Evolutionary conservation across 2,113 vertebrate genomes (phyloP), one percentile per base, ranked within the genome.

Genomic region (Perognathus longimembris): DNA sequence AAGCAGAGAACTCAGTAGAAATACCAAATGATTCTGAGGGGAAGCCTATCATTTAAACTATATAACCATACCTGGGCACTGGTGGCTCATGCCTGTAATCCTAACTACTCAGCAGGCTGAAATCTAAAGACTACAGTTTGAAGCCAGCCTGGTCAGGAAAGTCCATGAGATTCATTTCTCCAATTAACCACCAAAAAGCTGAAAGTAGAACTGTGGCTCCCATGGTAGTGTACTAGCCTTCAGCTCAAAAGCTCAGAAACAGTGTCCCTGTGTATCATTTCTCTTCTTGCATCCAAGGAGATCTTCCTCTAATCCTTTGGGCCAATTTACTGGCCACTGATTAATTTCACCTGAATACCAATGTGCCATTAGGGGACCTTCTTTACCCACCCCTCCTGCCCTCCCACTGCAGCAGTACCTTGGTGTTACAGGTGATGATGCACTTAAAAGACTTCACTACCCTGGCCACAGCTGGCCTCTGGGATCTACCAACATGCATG

Each of bases 311-410:
- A 75, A 92, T 57, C 36, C 66, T 93, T 92, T 94, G 88, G 94
- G 97, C 92, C 93, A 78, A 85, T 96, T 96, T 94, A 96, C 91
- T 96, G 95, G 97, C 93, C 94, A 67, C 69, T 85, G 80, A 91
- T 76, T 88, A n/a, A 87, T 78, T 81, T 84, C 80, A 76, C 89
- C 91, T 45, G 70, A 89, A 50, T 88, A 96, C 90, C 92, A 89
- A 30, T 77, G 71, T 93, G 79, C 96, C 90, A 79, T 50, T 42
- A 66, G 92, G 85, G 86, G 73, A 57, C 79, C 36, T 63, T 74
- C 76, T 70, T 36, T 54, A 34, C 64, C 75, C 9, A n/a, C 45
- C 71, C 66, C 80, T 83, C 75, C 90, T 81, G 88, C 78, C 42
- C 57, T 20, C 66, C 70, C n/a, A 2, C 82, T 83, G 76, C 38